Base-by-base conservation (phyloP, 2,113 vertebrate genomes). In the Acinonyx jubatus region DNA sequence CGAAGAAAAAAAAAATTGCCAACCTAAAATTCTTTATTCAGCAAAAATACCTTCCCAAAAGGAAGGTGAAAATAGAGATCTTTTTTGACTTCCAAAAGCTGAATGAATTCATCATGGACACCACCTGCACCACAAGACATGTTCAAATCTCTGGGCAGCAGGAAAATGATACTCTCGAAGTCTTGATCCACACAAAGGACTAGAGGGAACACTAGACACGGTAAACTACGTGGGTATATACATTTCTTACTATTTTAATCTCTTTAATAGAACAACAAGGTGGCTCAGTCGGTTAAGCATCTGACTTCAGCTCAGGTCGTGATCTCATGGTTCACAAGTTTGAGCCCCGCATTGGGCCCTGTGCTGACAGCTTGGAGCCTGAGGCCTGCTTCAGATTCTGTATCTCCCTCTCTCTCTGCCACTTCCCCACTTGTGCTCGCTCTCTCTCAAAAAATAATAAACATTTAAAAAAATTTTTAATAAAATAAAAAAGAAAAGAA, bases 31-130 rank as follows among this genome's bases (percentile, higher is more conserved):
- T 94, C 48, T 89, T 90, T 91, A 89, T 73, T 57, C 82, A 95
- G 82, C 78, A 94, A 93, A 97, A 89, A 86, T 65, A 86, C 57
- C 95, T 88, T 91, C 85, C 55, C 88, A 86, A 88, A 96, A 85
- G n/a, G 38, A 94, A 76, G 16, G 29, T 18, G 1, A 79, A 97
- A 92, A 81, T 82, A 65, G 86, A 82, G 66, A 69, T 73, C 79
- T 93, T 95, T 81, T 89, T 55, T 50, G 65, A 61, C 19, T 96
- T 94, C 87, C 41, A 94, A 71, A 93, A 96, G 36, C 4, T 65
- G n/a, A 87, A 57, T n/a, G 45, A 92, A 88, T 31, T 73, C 14
- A 61, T 91, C 15, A 11, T 78, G 38, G n/a, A 84, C 33, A 36
- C 86, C 86, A 84, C 5, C 29, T 65, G n/a, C 3, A 33, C 52